Evolutionary conservation across 2,888 invertebrate species (phyloP).

Genomic region (Nineta flava): DNA sequence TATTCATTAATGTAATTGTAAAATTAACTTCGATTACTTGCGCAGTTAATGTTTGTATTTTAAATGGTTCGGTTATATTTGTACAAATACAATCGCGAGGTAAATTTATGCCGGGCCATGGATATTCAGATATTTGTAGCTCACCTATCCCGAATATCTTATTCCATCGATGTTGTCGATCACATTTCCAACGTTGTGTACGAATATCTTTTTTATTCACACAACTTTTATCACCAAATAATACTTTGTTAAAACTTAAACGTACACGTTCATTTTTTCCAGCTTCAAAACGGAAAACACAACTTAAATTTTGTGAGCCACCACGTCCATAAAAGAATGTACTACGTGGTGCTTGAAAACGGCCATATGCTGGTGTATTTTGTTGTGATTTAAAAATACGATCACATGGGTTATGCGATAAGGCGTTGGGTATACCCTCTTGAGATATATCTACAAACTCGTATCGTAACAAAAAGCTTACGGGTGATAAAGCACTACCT

Average conservation of each 20-base stretch:
- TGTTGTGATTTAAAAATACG: slow-evolving; percentile 34
- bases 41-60: slow-evolving; percentile 50
- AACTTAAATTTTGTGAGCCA: slow-evolving; percentile 58
- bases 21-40: slow-evolving; percentile 57
- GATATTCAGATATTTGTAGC: slow-evolving; percentile 49
- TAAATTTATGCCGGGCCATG: slow-evolving; percentile 50
- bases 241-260: slow-evolving; percentile 49
- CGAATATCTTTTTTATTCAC: slow-evolving; percentile 47
- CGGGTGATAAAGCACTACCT: slow-evolving; percentile 64
- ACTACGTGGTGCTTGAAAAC: slow-evolving; percentile 60
- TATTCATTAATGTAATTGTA: slow-evolving; percentile 61
- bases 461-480: slow-evolving; percentile 61
- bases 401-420: slow-evolving; percentile 46
- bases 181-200: slow-evolving; percentile 53
- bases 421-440: slow-evolving; percentile 41
- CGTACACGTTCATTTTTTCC: slow-evolving; percentile 51
- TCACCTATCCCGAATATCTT: slow-evolving; percentile 34
- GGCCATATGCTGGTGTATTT: slow-evolving; percentile 27
- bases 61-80: slow-evolving; percentile 46
- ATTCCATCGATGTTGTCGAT: slow-evolving; percentile 23
- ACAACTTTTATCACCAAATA: slow-evolving; percentile 54
- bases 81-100: slow-evolving; percentile 60
- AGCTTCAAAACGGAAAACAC: slow-evolving; percentile 59
- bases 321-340: slow-evolving; percentile 73
- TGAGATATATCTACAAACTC: slow-evolving; percentile 66